Percentiles rank a stretch among this genome's conserved stretches.
Evolutionary conservation across 2,888 invertebrate genomes (phyloP).

Genomic region (Oxytorus armatus): DNA sequence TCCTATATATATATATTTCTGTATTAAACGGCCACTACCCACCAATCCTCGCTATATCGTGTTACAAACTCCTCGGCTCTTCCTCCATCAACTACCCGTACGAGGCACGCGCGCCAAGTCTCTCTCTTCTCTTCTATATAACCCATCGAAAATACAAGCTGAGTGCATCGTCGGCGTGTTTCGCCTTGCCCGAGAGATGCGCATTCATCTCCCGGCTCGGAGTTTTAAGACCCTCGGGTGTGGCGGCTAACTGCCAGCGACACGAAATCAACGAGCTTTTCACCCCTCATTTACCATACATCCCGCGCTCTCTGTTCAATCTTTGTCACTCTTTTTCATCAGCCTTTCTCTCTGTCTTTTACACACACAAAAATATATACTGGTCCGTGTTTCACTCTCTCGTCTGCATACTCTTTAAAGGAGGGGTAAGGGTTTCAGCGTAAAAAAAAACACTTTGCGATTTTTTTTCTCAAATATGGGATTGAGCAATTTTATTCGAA

Average conservation of each 20-base stretch:
- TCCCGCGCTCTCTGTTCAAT: slow-evolving; percentile 28
- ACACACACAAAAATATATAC: too few relatives aligned
- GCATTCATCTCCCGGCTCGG: slow-evolving; percentile 81
- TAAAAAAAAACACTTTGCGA: too few relatives aligned
- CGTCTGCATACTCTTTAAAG: too few relatives aligned
- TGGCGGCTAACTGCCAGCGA: slow-evolving; percentile 60
- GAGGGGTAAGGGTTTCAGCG: too few relatives aligned
- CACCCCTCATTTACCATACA: slow-evolving; percentile 42
- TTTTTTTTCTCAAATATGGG: too few relatives aligned
- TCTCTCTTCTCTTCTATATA: too few relatives aligned
- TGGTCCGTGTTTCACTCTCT: too few relatives aligned
- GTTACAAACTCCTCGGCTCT: background rate
- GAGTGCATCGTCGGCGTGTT: slow-evolving; percentile 81
- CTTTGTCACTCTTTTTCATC: slow-evolving; percentile 24
- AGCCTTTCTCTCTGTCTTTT: slow-evolving; percentile 29
- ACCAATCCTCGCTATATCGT: background rate
- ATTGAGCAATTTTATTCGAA: too few relatives aligned
- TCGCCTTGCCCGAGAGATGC: too few relatives aligned
- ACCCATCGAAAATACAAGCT: slow-evolving; percentile 77
- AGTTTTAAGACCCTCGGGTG: slow-evolving; percentile 63
- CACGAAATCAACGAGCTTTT: slow-evolving; percentile 59
- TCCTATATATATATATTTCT: slow-evolving; percentile 9
- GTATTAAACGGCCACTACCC: too few relatives aligned
- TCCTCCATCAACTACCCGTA: slow-evolving; percentile 15
- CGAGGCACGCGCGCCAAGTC: slow-evolving; percentile 56